Evolutionary conservation across 2,797 vertebrate genomes (phyloP).

Genomic region (Urocyon cinereoargenteus): DNA sequence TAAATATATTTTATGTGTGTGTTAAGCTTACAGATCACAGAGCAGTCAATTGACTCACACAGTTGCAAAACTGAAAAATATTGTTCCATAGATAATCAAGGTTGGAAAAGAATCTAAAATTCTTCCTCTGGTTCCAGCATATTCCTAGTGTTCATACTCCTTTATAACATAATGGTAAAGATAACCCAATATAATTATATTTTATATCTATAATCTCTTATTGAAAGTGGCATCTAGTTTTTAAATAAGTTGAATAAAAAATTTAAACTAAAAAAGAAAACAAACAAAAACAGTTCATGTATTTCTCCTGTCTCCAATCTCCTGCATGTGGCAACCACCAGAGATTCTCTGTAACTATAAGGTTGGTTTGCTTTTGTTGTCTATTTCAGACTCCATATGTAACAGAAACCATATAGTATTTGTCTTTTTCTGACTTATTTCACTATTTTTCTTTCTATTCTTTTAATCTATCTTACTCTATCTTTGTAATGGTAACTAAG

Average conservation of each 20-base stretch:
- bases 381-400: neutral
- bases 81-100: neutral
- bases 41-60: neutral
- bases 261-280: neutral
- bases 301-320: neutral
- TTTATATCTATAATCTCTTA: neutral
- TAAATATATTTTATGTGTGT: too few relatives aligned
- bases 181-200: neutral
- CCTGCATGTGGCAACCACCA: neutral
- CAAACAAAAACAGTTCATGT: neutral
- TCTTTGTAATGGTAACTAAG: neutral
- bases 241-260: neutral
- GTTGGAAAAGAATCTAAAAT: neutral
- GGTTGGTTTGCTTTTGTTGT: neutral
- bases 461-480: neutral
- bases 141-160: neutral
- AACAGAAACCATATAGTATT: neutral
- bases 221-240: neutral
- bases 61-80: neutral
- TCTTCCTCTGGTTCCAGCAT: neutral
- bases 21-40: neutral
- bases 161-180: neutral
- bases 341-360: neutral
- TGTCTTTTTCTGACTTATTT: neutral
- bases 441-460: neutral